Evolutionary conservation across 2,113 vertebrate genomes (phyloP).

Genomic region (Myrmophylax atrothorax): DNA sequence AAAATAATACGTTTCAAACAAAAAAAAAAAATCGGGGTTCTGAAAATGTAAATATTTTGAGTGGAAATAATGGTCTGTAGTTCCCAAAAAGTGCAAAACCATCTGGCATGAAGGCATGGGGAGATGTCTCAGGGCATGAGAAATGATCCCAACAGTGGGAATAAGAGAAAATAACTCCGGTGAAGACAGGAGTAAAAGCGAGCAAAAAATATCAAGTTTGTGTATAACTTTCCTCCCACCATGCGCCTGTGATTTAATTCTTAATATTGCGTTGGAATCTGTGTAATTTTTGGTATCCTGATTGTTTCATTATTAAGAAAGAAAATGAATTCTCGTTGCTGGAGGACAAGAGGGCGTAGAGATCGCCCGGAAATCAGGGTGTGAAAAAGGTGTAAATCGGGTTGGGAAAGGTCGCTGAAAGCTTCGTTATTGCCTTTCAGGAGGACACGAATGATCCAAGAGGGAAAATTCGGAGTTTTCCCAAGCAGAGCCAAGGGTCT

Average conservation of each 20-base stretch:
- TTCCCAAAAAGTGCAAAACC: neutral
- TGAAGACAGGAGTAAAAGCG: neutral
- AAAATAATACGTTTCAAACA: rapidly evolving
- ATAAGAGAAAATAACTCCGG: neutral
- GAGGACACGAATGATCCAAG: neutral
- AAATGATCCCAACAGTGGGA: neutral
- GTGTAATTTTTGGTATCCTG: neutral
- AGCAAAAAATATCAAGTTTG: neutral
- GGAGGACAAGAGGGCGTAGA: neutral
- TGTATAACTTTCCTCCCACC: too few relatives aligned
- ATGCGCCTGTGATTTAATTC: rapidly evolving
- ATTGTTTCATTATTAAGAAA: neutral
- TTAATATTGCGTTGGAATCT: too few relatives aligned
- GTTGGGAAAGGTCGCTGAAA: neutral
- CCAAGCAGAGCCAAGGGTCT: neutral
- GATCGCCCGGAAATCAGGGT: neutral
- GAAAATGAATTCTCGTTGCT: neutral
- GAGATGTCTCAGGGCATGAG: neutral
- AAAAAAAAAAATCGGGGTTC: neutral
- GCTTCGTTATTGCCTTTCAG: rapidly evolving
- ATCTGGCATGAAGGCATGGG: rapidly evolving
- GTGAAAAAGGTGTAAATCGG: neutral
- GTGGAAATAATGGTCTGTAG: neutral
- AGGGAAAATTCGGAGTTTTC: neutral
- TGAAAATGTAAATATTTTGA: neutral